Conservation (phyloP, 2,113 vertebrate genomes). For the Ictalurus furcatus region DNA sequence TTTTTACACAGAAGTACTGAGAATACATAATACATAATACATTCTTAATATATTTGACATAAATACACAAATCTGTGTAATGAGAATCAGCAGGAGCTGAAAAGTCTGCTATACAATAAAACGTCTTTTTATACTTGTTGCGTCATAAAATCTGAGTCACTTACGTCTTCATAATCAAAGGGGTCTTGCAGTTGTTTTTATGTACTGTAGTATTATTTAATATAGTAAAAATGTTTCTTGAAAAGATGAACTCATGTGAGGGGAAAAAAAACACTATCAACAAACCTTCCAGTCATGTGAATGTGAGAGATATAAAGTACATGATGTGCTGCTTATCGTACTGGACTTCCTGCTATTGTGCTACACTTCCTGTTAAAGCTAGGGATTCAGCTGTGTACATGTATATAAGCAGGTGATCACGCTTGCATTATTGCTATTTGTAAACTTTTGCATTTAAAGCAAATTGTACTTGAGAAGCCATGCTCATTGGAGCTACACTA, state of each 20-base stretch:
- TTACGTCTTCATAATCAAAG: neutral
- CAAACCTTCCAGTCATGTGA: neutral
- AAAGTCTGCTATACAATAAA: neutral
- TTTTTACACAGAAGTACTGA: neutral
- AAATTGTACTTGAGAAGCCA: neutral
- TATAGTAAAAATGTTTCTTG: neutral
- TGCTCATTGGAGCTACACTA: too few relatives aligned
- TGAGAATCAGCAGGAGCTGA: neutral
- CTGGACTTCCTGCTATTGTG: neutral
- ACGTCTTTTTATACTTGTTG: too few relatives aligned
- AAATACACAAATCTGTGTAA: neutral
- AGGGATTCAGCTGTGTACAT: neutral
- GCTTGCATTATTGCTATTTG: neutral
- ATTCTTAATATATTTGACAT: neutral
- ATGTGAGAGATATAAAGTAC: neutral
- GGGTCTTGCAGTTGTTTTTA: too few relatives aligned
- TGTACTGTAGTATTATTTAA: neutral
- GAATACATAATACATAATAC: neutral
- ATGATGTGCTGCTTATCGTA: neutral
- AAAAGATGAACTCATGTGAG: neutral
- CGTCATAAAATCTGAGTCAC: neutral
- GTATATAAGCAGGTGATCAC: neutral
- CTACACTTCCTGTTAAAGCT: neutral
- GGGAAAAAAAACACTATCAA: neutral
- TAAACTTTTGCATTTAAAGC: neutral